phyloP scores from a whole-genome alignment of 2,113 vertebrate species.

The Myxocyprinus asiaticus region DNA sequence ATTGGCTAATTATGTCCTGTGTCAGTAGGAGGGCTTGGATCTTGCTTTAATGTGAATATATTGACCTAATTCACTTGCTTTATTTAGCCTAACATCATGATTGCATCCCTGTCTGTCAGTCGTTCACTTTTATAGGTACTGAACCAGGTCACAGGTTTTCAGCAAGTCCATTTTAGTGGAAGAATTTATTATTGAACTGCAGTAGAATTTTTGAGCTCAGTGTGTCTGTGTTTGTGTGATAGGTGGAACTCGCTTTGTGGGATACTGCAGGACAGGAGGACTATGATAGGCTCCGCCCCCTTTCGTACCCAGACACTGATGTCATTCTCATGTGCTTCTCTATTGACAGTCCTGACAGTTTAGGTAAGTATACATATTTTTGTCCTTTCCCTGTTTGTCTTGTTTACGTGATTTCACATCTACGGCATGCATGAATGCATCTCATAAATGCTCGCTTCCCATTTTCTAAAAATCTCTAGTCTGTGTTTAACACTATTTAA shows the following conservation, averaged over 20 bases:
- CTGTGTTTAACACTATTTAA: not conserved
- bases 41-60: constrained; percentile 40
- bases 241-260: constrained; percentile 82
- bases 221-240: not conserved
- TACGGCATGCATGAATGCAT: not conserved
- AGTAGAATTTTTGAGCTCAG: not conserved
- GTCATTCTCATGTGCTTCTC: constrained; percentile 85
- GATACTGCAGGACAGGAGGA: constrained; percentile 82
- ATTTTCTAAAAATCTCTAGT: not conserved
- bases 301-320: constrained; percentile 82
- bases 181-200: not conserved
- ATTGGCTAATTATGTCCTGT: constrained; percentile 24
- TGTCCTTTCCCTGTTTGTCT: not conserved
- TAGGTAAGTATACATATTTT: constrained; percentile 76
- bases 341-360: constrained; percentile 85
- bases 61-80: constrained; percentile 50
- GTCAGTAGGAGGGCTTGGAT: constrained; percentile 55
- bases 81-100: constrained; percentile 46
- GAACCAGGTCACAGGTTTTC: not conserved
- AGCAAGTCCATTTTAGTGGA: constrained; percentile 9
- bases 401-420: not conserved
- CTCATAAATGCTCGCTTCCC: not conserved
- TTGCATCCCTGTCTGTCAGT: not conserved
- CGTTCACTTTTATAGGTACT: not conserved
- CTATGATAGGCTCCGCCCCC: constrained; percentile 80